Evolutionary conservation across 2,113 vertebrate genomes (phyloP).

Genomic region (Oncorhynchus kisutch): DNA sequence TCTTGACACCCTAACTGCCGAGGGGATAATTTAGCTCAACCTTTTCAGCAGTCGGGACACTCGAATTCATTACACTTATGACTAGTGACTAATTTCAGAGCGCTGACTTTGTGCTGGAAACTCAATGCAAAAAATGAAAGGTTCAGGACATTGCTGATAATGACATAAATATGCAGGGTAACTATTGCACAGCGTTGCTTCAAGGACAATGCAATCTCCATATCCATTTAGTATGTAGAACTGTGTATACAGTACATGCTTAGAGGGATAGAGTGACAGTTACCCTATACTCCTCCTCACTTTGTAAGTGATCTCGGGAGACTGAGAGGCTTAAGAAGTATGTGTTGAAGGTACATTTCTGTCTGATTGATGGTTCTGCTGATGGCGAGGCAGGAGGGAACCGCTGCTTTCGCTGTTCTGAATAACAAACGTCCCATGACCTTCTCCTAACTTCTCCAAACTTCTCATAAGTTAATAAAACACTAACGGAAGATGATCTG

Average conservation of each 20-base stretch:
- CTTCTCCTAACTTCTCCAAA: neutral
- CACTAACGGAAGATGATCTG: too few relatives aligned
- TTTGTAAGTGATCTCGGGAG: neutral
- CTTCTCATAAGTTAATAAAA: neutral
- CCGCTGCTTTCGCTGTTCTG: neutral
- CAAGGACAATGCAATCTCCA: too few relatives aligned
- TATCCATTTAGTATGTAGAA: neutral
- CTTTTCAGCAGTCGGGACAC: neutral
- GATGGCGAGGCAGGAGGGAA: neutral
- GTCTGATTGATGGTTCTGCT: conserved; percentile 16
- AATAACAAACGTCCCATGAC: conserved; percentile 11
- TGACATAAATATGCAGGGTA: neutral
- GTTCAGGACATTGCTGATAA: neutral
- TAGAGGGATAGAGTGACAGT: neutral
- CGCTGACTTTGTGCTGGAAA: neutral
- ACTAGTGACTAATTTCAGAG: neutral
- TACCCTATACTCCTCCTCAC: neutral
- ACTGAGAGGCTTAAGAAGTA: neutral
- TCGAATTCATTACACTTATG: neutral
- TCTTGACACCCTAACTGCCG: neutral
- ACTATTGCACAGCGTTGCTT: too few relatives aligned
- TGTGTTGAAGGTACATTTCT: neutral
- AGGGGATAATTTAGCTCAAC: neutral
- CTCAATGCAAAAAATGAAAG: neutral
- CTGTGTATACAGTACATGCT: neutral